Base-by-base conservation (phyloP, 2,888 invertebrate species). In the Poecilobothrus nobilitatus region DNA sequence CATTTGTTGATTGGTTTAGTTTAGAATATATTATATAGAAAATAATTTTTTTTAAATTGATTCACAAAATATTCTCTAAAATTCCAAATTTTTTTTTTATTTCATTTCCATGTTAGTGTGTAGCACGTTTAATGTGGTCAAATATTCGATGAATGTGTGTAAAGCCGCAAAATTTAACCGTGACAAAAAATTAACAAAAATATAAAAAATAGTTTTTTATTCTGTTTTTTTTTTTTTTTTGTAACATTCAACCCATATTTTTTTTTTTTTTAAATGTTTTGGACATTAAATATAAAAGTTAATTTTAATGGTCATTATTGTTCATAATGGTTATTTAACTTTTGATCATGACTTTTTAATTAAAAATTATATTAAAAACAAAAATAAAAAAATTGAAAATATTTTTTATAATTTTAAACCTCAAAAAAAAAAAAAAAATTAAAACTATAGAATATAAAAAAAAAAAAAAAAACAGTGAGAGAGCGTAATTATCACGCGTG, bases 261-360 rank as follows among this genome's bases (percentile, higher is more conserved):
- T 53, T 53, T 44, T 44, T 44, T 44, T 53, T 53, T 9, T 6
- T 12, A 53, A 53, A 53, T 53, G 53, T 53, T 53, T 53, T 53
- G 53, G 53, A 53, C 18, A 53, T 53, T 53, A 53, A 53, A 53
- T 53, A 12, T 53, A 53, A 53, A 53, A 53, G 18, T 53, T 53
- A 53, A 53, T 53, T 53, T 53, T 53, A 53, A 53, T 53, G 53
- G 53, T 53, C 53, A 53, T 53, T 53, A 53, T 53, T 53, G 53
- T 53, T 53, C 53, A 53, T 53, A 53, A 53, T 53, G 53, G 53
- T 53, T 53, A 53, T 53, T 53, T 53, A 53, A 53, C 53, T 53
- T 53, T 53, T 53, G 53, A 53, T 53, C 53, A 53, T 53, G 53
- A 53, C 53, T 53, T 53, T 53, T 53, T 53, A 53, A 53, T 53